A percentile compares a stretch with the other conserved stretches of the same genome.
phyloP scores from a whole-genome alignment of 2,888 invertebrate genomes.

The Melangyna quadrimaculata region DNA sequence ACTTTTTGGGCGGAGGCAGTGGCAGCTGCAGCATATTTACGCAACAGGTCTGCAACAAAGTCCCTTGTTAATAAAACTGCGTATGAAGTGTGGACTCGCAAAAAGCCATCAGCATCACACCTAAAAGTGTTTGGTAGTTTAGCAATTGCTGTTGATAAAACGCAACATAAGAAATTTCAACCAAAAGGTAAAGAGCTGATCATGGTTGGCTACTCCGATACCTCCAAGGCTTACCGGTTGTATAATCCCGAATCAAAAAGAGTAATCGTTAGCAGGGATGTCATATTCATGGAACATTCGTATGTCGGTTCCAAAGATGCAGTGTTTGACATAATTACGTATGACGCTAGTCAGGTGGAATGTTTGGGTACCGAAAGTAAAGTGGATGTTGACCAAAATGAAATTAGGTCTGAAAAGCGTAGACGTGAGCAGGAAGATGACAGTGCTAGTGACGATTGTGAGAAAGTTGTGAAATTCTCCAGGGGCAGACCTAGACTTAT shows the following conservation, averaged over 20 bases:
- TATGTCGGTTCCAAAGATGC: too few species aligned
- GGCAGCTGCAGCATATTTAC: conserved; percentile 63
- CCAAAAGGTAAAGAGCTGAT: conserved; percentile 42
- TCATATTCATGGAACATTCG: too few species aligned
- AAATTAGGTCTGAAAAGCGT: neutral
- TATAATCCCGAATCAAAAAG: too few species aligned
- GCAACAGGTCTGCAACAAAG: conserved; percentile 60
- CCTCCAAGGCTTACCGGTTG: neutral
- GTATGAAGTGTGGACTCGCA: conserved; percentile 62
- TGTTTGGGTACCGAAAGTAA: too few species aligned
- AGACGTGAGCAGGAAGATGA: neutral
- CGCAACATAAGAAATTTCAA: conserved; percentile 41
- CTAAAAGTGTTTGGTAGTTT: neutral
- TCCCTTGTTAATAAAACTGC: conserved; percentile 10
- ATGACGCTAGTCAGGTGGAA: too few species aligned
- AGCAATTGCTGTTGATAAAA: neutral
- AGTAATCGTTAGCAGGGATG: too few species aligned
- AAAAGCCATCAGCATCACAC: too few species aligned
- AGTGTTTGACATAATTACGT: too few species aligned
- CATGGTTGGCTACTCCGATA: conserved; percentile 17
- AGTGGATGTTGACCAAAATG: too few species aligned
- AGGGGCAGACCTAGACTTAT: too few species aligned
- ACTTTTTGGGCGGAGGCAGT: conserved; percentile 72
- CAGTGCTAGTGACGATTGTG: too few species aligned
- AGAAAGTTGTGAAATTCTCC: too few species aligned